These are phyloP conservation scores for Sebastes trivittatus DNA, from an alignment of 2,797 vertebrate species.

Conservation along the genomic window DNA sequence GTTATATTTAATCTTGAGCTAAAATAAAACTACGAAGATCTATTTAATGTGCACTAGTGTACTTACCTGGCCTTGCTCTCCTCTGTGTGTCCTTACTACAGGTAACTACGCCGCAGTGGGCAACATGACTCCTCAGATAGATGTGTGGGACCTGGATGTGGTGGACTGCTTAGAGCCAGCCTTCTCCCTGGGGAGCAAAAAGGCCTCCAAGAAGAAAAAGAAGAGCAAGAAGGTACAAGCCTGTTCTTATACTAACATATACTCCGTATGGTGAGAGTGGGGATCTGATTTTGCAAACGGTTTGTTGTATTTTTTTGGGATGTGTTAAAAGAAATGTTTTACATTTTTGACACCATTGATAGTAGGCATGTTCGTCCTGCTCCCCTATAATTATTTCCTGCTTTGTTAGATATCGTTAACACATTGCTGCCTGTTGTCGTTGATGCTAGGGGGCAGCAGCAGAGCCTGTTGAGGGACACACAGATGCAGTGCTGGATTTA, in stretches of 20 bases:
- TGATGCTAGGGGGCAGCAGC: slow-evolving; percentile 77
- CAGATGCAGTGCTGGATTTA: slow-evolving; percentile 93
- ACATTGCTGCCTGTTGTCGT: neutral
- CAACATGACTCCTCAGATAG: slow-evolving; percentile 97
- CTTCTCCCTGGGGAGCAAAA: slow-evolving; percentile 92
- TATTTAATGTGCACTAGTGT: neutral
- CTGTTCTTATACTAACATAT: neutral
- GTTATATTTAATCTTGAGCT: neutral
- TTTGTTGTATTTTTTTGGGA: too few relatives aligned
- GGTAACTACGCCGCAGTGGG: slow-evolving; percentile 95
- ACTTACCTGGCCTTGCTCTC: neutral
- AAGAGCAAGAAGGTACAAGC: slow-evolving; percentile 88
- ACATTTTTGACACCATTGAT: neutral
- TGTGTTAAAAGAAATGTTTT: neutral
- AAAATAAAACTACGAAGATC: neutral
- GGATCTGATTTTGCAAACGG: accelerated
- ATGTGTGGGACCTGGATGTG: slow-evolving; percentile 97
- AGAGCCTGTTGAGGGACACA: slow-evolving; percentile 86
- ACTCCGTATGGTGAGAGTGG: neutral
- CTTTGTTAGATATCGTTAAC: neutral
- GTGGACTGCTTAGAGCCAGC: slow-evolving; percentile 95
- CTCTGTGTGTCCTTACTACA: slow-evolving; percentile 20
- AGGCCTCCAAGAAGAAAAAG: slow-evolving; percentile 90
- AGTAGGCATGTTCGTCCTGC: neutral
- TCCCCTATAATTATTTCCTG: neutral